Evolutionary conservation across 37 sponge, comb jelly and placozoan genomes (phyloP).

Genomic region (Cliona cf. orientalis): DNA sequence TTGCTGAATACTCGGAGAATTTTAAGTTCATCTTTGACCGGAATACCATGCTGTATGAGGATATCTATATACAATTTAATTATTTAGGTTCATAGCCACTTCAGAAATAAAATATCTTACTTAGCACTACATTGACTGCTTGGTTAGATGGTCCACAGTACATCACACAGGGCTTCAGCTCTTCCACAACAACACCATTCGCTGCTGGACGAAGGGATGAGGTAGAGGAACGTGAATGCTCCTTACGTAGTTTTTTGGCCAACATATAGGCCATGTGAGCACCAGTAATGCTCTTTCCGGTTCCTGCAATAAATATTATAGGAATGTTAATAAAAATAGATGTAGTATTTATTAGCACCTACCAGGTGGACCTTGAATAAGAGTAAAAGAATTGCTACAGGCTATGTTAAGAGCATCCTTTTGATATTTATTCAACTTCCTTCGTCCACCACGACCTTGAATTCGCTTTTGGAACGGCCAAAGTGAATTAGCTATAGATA

Average conservation of each 20-base stretch:
- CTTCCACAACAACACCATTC: neutral
- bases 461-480: neutral
- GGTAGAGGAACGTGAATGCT: neutral
- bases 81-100: too few relatives aligned
- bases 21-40: neutral
- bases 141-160: conserved; percentile 59
- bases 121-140: conserved; percentile 53
- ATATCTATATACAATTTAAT: neutral
- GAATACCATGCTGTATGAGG: neutral
- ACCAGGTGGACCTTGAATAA: conserved; percentile 75
- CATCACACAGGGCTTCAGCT: conserved; percentile 23
- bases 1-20: conserved; percentile 47
- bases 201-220: neutral
- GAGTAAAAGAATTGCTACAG: conserved; percentile 1
- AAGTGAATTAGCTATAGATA: conserved; percentile 6
- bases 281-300: conserved; percentile 67
- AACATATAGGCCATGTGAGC: conserved; percentile 60
- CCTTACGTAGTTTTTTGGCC: conserved; percentile 21
- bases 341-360: neutral
- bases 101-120: conserved; percentile 17
- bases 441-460: neutral
- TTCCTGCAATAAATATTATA: conserved; percentile 20
- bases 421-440: conserved; percentile 31
- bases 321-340: neutral
- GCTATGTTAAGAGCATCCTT: conserved; percentile 16